Conservation (phyloP, 2,113 vertebrate species). For the Eudyptes chrysolophus region DNA sequence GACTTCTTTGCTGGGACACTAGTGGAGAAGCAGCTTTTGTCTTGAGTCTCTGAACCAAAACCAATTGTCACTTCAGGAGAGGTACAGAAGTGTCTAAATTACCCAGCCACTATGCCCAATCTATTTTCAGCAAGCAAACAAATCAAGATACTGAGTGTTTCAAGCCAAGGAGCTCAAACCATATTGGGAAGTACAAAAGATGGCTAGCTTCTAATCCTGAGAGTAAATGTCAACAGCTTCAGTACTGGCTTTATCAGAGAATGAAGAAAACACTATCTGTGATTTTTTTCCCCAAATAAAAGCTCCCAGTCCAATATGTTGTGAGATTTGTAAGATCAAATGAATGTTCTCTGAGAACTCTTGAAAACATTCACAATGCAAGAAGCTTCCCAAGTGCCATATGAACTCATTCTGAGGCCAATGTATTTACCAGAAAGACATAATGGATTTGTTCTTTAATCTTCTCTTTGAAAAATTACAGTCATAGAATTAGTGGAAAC, state of each 20-base stretch:
- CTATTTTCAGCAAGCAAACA: conserved; percentile 12
- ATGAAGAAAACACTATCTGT: background rate
- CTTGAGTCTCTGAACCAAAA: background rate
- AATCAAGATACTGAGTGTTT: background rate
- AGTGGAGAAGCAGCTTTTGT: background rate
- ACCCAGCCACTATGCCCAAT: background rate
- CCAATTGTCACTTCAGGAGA: background rate
- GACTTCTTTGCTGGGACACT: background rate
- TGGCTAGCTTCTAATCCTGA: background rate
- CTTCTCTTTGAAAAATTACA: conserved; percentile 23
- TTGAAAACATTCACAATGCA: background rate
- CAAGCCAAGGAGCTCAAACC: background rate
- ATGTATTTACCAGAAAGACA: conserved; percentile 27
- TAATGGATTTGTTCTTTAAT: conserved; percentile 47
- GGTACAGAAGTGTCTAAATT: background rate
- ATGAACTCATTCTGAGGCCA: conserved; percentile 51
- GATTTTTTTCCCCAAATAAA: background rate
- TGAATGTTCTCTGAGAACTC: background rate
- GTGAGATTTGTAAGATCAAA: background rate
- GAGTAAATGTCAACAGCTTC: background rate
- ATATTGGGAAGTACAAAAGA: background rate
- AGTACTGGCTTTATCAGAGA: background rate
- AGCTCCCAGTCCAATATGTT: background rate
- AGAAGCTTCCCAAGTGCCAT: background rate
- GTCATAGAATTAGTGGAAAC: background rate